Base-by-base conservation (phyloP, 2,797 vertebrate species). In the Microctenopoma steveboyesi region DNA sequence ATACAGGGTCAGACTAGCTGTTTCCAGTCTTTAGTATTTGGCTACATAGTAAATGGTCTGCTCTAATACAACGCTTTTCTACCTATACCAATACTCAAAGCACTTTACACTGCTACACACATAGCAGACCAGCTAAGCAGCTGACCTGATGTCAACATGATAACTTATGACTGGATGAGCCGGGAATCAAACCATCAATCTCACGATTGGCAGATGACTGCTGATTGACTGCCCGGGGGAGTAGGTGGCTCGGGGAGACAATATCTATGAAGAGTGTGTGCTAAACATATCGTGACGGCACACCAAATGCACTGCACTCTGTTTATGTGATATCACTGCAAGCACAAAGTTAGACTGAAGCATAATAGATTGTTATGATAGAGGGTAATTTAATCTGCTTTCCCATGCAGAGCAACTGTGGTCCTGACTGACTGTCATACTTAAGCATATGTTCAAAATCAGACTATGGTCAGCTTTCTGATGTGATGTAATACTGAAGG, bases 401-500 rank as follows among this genome's bases (percentile, higher is more conserved):
- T 55, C 14, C 51, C 22, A 6, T 16, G 40, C 49, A 28, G 51
- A 49, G 40, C 30, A 5, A 46, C 12, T 57, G 54, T 25, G 39
- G 30, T 49, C 63, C 22, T 65, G 47, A 35, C 28, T 30, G 28
- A 30, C 27, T 55, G 67, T 81, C 69, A 35, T 55, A 63, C 42
- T 54, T 48, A 57, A 53, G 48, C 58, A 1, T 61, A 16, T 62
- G 50, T 63, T 60, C n/a, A 0, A 16, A 52, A 35, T 42, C 51
- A 39, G 55, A 73, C 30, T 52, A 47, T 47, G 50, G 64, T 68
- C 53, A 16, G 59, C 55, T n/a, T 78, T 87, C 75, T 83, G 74
- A 87, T 78, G 66, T 82, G 81, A 77, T 73, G 69, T 73, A 74
- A 79, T 64, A 9, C 61, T 57, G 55, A 69, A 67, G 56, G 58